Evolutionary conservation across 2,113 vertebrate genomes (phyloP), one percentile per base, ranked within the genome.

Genomic region (Hemibagrus wyckioides): DNA sequence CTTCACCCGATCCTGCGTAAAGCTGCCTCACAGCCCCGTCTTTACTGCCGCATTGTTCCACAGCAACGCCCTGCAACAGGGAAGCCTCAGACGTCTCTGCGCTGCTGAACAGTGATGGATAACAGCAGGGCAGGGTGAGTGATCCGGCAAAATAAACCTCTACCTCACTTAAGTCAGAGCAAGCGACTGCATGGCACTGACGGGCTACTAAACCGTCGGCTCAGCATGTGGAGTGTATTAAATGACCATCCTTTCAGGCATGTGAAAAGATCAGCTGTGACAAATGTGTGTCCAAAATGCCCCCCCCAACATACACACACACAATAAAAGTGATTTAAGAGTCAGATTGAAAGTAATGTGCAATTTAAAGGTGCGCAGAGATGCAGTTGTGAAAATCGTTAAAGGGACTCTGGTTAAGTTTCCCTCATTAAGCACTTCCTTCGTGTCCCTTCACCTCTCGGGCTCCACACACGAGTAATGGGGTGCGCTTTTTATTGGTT

Each of bases 291-390:
- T 52, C 75, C 28, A 33, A 80, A 56, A 80, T 21, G 50, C 23
- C 21, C 69, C n/a, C n/a, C n/a, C n/a, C n/a, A n/a, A 21, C 21
- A 63, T 19, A n/a, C 39, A 61, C 69, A 85, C 69, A 61, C 84
- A 67, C 10, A 59, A 80, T 79, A 86, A 86, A 86, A 77, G 41
- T 85, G 84, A 85, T 79, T 79, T 79, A 85, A 33, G 41, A 33
- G 41, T 36, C 9, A 0, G 25, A 39, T 25, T 54, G 10, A 71
- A 83, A 83, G n/a, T 30, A 82, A 44, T 10, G 59, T 83, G 61
- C 28, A 85, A 33, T 85, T 85, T 85, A 59, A 48, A 61, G 59
- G 19, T 63, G 41, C 19, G 2, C 57, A 33, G 71, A 85, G n/a
- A 23, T 13, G 30, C 19, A 25, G 57, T 30, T 73, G 41, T 65